Base-by-base conservation (phyloP, 1,140 invertebrate genomes). In the Tyrophagus putrescentiae region DNA sequence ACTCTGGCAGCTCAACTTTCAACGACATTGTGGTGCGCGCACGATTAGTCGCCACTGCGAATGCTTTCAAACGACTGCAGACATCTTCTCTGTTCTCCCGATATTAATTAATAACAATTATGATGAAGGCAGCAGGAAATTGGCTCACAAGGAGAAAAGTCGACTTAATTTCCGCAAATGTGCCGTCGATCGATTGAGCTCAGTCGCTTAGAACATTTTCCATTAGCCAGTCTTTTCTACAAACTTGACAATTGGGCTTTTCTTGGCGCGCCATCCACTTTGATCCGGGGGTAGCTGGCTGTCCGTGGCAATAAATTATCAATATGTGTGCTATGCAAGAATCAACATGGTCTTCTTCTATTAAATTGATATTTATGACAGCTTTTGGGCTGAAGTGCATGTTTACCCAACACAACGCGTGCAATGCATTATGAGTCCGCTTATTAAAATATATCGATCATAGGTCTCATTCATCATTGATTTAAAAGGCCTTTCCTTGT, bases 301-400 rank as follows among this genome's bases (percentile, higher is more conserved):
- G 36, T 39, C 9, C 7, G 45, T 7, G 45, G 31, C 31, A 6
- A 48, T 21, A 48, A 48, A 25, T 25, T 25, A 48, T 48, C 45
- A 48, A 25, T 7, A 48, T 25, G 7, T 48, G 31, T 48, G 7
- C 45, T 29, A 21, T 39, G 7, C 23, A 29, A 48, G 45, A 48
- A 48, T 48, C 45, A 48, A 48, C 45, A 48, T 48, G 7, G 21
- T 7, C 31, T 48, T 7, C 45, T 7, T 48, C 34, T 28, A 53
- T 16, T 32, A 53, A 53, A 53, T 48, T 21, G 45, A 48, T 48
- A 48, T 48, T 48, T 48, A 48, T 48, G 45, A 48, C 45, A 48
- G 18, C 21, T 48, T 13, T 21, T 7, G 23, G 21, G 23, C 45
- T 25, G 21, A 7, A 18, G 18, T 7, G 45, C 23, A 53, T 9